These are phyloP conservation scores for Galbula dea DNA, from an alignment of 2,113 vertebrate species.

Conservation along the genomic window DNA sequence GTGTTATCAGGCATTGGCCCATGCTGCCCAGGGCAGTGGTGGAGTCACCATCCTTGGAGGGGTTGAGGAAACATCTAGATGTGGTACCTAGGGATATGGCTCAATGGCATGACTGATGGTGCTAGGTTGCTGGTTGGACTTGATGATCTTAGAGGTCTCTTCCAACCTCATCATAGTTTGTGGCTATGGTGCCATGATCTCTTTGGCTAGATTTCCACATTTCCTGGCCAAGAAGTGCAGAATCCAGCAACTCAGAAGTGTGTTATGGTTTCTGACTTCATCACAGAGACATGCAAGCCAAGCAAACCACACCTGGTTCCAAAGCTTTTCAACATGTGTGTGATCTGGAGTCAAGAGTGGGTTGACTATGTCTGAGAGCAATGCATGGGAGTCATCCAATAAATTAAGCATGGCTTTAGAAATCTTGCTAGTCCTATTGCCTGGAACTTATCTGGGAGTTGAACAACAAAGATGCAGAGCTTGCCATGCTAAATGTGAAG, in stretches of 20 bases:
- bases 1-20: too few relatives aligned
- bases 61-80: too few relatives aligned
- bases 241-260: not conserved
- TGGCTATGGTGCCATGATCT: not conserved
- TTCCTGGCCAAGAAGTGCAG: not conserved
- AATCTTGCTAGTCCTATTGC: not conserved
- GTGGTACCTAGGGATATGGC: too few relatives aligned
- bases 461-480: not conserved
- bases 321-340: not conserved
- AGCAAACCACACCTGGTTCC: not conserved
- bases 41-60: too few relatives aligned
- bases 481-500: not conserved
- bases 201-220: not conserved
- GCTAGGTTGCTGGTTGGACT: too few relatives aligned
- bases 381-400: not conserved
- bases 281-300: not conserved
- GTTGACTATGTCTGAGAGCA: not conserved
- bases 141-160: too few relatives aligned
- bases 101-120: too few relatives aligned
- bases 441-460: not conserved
- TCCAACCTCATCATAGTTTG: too few relatives aligned
- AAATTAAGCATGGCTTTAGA: not conserved
- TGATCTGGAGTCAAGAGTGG: not conserved
- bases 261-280: not conserved
- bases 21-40: too few relatives aligned